A percentile compares a stretch with the other conserved stretches of the same genome.
phyloP scores from a whole-genome alignment of 2,888 invertebrate genomes.

The Drosophila longiperda region DNA sequence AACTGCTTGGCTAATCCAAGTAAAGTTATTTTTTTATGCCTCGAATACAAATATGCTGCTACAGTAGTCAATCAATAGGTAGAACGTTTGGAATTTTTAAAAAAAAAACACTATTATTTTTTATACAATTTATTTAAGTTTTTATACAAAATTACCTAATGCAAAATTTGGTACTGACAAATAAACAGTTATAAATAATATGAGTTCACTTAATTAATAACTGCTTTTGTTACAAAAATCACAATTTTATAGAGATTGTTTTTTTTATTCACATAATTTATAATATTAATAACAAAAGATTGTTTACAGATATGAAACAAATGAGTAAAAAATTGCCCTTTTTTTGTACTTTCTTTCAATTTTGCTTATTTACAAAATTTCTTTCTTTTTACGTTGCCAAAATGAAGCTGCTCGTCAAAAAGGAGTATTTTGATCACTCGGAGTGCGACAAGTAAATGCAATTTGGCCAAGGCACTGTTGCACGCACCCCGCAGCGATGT shows the following conservation, averaged over 20 bases:
- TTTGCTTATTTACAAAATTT: not conserved
- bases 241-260: not conserved
- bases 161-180: not conserved
- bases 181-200: not conserved
- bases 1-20: constrained; percentile 6
- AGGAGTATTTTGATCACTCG: constrained; percentile 1
- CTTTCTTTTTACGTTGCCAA: not conserved
- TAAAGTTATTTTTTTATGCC: not conserved
- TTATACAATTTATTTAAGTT: not conserved
- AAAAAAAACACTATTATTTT: not conserved
- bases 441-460: constrained; percentile 23
- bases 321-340: not conserved
- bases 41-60: not conserved
- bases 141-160: not conserved
- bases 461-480: constrained; percentile 24
- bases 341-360: not conserved
- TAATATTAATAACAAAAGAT: not conserved
- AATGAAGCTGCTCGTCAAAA: not conserved
- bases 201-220: not conserved
- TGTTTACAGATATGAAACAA: not conserved
- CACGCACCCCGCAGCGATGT: not conserved
- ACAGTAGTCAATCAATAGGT: not conserved
- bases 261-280: not conserved
- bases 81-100: not conserved
- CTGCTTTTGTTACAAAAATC: not conserved